A percentile compares a stretch with the other conserved stretches of the same genome.
These are phyloP conservation scores for Gymnocheta viridis DNA, from an alignment of 2,888 invertebrate genomes.

Conservation along the genomic window DNA sequence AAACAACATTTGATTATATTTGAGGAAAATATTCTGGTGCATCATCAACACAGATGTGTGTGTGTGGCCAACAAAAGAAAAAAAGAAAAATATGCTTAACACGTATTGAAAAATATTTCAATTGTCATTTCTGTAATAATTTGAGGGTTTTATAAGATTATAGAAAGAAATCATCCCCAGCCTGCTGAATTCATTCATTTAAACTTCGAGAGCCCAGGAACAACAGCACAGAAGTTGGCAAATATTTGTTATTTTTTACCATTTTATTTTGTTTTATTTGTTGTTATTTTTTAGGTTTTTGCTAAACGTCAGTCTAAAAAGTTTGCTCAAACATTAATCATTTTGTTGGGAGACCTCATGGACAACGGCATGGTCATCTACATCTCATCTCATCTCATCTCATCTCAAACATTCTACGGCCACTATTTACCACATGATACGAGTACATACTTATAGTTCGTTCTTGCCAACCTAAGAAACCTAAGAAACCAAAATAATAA, in stretches of 20 bases:
- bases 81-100: constrained; percentile 66
- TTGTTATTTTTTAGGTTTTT: constrained; percentile 32
- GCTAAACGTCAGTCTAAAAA: constrained; percentile 64
- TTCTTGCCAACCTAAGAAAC: constrained; percentile 27
- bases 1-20: constrained; percentile 25
- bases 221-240: background rate
- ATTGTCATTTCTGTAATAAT: constrained; percentile 63
- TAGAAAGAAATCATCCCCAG: constrained; percentile 32
- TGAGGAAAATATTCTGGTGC: constrained; percentile 4
- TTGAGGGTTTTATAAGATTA: constrained; percentile 63
- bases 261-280: constrained; percentile 16
- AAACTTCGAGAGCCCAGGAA: background rate
- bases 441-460: background rate
- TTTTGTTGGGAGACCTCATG: constrained; percentile 64
- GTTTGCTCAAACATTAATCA: constrained; percentile 71
- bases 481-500: background rate
- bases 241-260: constrained; percentile 14
- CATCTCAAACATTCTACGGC: background rate
- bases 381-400: no score
- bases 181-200: background rate
- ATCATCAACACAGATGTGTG: constrained; percentile 30
- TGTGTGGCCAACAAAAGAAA: background rate
- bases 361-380: constrained; percentile 52
- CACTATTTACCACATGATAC: no score
- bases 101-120: constrained; percentile 64